phyloP scores from a whole-genome alignment of 2,888 invertebrate species.

The Esperia sulphurella region DNA sequence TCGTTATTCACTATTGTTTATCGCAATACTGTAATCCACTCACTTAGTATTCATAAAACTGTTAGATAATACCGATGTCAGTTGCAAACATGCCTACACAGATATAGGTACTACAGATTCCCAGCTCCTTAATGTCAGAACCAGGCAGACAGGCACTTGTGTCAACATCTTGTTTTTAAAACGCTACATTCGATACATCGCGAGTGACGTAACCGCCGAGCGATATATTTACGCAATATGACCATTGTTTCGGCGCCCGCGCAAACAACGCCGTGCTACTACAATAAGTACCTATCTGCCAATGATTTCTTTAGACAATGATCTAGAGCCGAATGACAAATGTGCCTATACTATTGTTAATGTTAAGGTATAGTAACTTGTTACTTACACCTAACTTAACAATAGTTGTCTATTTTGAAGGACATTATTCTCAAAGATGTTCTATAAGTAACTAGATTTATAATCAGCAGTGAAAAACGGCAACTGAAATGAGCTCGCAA shows the following conservation, averaged over 20 bases:
- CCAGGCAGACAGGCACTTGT: conserved; percentile 55
- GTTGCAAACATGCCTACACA: background rate
- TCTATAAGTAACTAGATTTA: no score
- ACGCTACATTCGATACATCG: conserved; percentile 46
- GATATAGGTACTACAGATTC: conserved; percentile 8
- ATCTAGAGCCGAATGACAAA: background rate
- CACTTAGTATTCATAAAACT: no score
- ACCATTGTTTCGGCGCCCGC: conserved; percentile 42
- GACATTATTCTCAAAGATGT: no score
- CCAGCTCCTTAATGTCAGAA: conserved; percentile 35
- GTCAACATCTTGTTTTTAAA: conserved; percentile 69
- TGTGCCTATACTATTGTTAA: background rate
- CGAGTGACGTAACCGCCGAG: conserved; percentile 54
- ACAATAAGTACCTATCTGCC: conserved; percentile 5
- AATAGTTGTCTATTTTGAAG: no score
- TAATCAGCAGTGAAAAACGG: no score
- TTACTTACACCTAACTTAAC: no score
- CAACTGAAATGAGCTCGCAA: no score
- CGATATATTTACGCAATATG: conserved; percentile 45
- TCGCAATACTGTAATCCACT: no score
- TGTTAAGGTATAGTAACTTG: no score
- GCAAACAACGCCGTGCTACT: conserved; percentile 24
- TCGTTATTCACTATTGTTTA: no score
- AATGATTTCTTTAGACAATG: background rate
- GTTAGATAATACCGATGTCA: background rate